phyloP scores from a whole-genome alignment of 2,113 vertebrate genomes.

The Rhinoptilus africanus region DNA sequence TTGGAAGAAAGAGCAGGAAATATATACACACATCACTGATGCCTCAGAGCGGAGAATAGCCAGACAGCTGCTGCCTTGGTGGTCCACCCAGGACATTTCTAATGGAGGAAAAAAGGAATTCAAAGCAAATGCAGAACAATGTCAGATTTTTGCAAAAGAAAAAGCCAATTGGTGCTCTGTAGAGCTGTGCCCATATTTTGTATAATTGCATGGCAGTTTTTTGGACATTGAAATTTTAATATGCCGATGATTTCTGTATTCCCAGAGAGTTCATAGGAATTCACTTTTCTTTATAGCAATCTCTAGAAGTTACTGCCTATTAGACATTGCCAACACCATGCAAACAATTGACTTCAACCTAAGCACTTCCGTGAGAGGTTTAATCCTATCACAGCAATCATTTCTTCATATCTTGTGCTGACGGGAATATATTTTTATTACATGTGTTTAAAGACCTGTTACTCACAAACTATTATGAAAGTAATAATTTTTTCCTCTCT shows the following conservation, averaged over 20 bases:
- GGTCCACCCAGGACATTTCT: background rate
- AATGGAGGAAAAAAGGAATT: background rate
- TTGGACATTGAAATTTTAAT: background rate
- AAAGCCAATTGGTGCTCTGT: background rate
- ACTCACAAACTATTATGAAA: background rate
- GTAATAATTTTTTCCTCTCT: background rate
- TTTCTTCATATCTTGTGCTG: background rate
- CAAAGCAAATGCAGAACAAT: background rate
- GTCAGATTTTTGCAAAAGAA: background rate
- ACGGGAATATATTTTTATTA: background rate
- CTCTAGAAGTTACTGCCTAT: background rate
- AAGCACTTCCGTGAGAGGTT: background rate
- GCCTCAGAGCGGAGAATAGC: background rate
- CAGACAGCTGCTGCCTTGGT: constrained; percentile 7
- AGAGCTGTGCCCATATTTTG: background rate
- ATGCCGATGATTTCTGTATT: background rate
- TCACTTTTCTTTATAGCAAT: background rate
- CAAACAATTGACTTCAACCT: background rate
- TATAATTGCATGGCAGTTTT: background rate
- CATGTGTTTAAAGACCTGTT: background rate
- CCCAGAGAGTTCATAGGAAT: background rate
- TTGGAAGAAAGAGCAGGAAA: background rate
- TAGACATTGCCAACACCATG: background rate
- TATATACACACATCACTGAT: background rate
- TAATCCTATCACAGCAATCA: background rate